Evolutionary conservation across 1,140 invertebrate species (phyloP).

Genomic region (Drosophila miranda): DNA sequence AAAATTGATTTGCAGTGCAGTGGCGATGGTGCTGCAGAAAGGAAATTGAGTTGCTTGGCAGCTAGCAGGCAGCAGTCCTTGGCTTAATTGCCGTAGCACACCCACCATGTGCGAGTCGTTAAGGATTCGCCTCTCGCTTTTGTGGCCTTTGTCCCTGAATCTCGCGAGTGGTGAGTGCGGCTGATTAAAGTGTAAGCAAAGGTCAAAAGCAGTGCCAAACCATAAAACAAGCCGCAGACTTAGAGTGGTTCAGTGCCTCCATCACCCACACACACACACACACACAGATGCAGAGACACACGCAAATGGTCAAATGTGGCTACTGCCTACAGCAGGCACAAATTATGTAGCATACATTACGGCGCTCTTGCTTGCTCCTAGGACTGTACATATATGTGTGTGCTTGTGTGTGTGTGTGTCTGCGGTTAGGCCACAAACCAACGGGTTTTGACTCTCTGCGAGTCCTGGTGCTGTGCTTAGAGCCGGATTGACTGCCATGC

Average conservation of each 20-base stretch:
- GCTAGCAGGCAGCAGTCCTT: slow-evolving; percentile 32
- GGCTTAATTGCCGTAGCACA: slow-evolving; percentile 49
- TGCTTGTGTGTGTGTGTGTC: slow-evolving; percentile 14
- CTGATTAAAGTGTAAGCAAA: slow-evolving; percentile 78
- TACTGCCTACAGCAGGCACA: slow-evolving; percentile 51
- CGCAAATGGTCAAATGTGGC: slow-evolving; percentile 58
- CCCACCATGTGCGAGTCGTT: slow-evolving; percentile 6
- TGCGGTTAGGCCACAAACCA: slow-evolving; percentile 41
- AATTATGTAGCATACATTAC: slow-evolving; percentile 79
- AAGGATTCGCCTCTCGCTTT: slow-evolving; percentile 18
- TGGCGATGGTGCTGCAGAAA: slow-evolving; percentile 8
- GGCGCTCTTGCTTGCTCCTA: not conserved
- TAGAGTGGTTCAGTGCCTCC: slow-evolving; percentile 37
- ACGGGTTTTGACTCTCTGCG: slow-evolving; percentile 42
- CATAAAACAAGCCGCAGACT: slow-evolving; percentile 80
- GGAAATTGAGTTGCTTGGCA: slow-evolving; percentile 68
- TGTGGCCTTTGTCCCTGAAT: slow-evolving; percentile 25
- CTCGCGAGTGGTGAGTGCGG: slow-evolving; percentile 31
- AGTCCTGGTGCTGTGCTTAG: slow-evolving; percentile 50
- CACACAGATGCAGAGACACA: slow-evolving; percentile 13
- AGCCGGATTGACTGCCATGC: slow-evolving; percentile 76
- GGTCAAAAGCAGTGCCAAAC: slow-evolving; percentile 77
- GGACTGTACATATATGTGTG: slow-evolving; percentile 4
- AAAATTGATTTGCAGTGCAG: slow-evolving; percentile 64
- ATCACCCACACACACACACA: slow-evolving; percentile 22